Evolutionary conservation across 1,140 invertebrate species (phyloP).

Genomic region (Pogonomyrmex californicus): DNA sequence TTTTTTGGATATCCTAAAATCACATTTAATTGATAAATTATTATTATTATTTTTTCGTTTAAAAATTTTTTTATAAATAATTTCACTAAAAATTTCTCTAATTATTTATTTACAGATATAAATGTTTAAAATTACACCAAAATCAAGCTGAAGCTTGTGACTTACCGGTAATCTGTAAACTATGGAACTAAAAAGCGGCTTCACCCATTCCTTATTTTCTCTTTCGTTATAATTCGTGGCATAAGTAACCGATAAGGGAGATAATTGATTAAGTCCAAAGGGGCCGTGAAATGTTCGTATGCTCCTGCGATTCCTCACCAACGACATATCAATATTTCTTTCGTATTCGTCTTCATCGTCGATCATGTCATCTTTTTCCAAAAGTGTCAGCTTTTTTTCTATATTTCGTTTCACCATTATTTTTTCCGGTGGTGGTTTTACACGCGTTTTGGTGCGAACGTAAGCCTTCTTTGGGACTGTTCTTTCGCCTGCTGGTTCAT

Average conservation of each 20-base stretch:
- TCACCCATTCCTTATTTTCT: constrained; percentile 93
- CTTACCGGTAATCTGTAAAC: constrained; percentile 92
- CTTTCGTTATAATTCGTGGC: constrained; percentile 94
- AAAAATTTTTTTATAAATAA: neutral
- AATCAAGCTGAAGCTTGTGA: constrained; percentile 5
- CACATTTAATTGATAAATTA: constrained; percentile 10
- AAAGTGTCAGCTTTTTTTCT: constrained; percentile 54
- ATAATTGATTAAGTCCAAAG: constrained; percentile 91
- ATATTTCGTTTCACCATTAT: constrained; percentile 79
- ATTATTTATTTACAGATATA: neutral
- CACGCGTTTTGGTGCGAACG: constrained; percentile 69
- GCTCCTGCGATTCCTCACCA: constrained; percentile 69
- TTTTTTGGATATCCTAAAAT: constrained; percentile 96
- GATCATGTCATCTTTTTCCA: constrained; percentile 39
- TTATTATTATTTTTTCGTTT: constrained; percentile 14
- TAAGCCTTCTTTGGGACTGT: constrained; percentile 80
- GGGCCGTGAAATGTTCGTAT: constrained; percentile 75
- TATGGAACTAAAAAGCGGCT: constrained; percentile 96
- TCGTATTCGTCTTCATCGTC: constrained; percentile 65
- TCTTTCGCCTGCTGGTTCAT: constrained; percentile 75
- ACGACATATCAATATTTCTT: constrained; percentile 43
- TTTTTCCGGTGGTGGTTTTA: constrained; percentile 75
- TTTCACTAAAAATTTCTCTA: too few relatives aligned
- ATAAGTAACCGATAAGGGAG: constrained; percentile 92
- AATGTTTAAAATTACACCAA: neutral